phyloP scores from a whole-genome alignment of 2,888 invertebrate genomes.

The Phorcus lineatus region DNA sequence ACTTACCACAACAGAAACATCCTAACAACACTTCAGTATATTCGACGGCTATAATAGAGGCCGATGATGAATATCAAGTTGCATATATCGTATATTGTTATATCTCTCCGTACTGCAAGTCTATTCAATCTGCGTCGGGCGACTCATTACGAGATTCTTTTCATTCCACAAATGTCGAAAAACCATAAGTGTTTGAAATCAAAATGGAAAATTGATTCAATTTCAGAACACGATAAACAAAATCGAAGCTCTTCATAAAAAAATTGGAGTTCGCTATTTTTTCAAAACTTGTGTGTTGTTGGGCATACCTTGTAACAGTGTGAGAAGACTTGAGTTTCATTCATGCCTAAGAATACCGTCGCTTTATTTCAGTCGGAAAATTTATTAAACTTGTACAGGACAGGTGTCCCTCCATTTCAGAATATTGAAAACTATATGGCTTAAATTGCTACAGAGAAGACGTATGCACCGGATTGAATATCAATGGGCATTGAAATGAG shows the following conservation, averaged over 20 bases:
- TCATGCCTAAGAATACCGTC: neutral
- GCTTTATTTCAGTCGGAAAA: neutral
- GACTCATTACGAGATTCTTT: no score
- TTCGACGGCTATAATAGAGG: no score
- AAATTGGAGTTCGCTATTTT: no score
- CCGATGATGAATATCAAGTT: no score
- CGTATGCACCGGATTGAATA: neutral
- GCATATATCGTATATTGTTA: no score
- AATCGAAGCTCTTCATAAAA: neutral
- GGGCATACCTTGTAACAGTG: neutral
- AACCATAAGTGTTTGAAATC: neutral
- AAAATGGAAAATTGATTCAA: neutral
- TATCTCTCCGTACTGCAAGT: no score
- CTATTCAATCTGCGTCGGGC: no score
- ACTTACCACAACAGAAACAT: no score
- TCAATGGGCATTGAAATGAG: neutral
- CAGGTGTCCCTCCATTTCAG: neutral
- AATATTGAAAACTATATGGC: neutral
- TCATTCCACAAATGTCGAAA: no score
- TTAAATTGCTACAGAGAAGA: neutral
- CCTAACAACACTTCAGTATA: no score
- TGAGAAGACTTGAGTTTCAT: neutral
- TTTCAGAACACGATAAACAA: neutral
- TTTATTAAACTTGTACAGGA: neutral
- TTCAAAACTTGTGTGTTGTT: neutral